Percentiles rank a stretch among this genome's conserved stretches.
Evolutionary conservation across 2,888 invertebrate genomes (phyloP).

Genomic region (Lamproptera curius): DNA sequence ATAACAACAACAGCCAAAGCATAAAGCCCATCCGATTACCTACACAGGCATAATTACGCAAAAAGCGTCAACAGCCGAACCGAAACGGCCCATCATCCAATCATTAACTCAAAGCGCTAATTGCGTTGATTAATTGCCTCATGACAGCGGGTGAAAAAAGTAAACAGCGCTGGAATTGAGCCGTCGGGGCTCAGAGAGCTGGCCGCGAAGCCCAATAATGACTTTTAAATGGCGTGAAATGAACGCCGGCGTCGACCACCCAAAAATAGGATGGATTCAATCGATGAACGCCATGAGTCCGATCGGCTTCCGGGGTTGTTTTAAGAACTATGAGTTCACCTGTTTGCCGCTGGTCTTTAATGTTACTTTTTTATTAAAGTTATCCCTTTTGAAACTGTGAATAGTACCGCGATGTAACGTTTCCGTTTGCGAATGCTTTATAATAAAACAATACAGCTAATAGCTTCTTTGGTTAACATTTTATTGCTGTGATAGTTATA

Average conservation of each 20-base stretch:
- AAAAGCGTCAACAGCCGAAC: slow-evolving; percentile 63
- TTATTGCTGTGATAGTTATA: no score
- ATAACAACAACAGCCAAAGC: no score
- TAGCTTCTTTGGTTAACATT: no score
- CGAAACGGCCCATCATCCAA: slow-evolving; percentile 24
- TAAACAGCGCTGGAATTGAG: slow-evolving; percentile 12
- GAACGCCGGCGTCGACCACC: slow-evolving; percentile 59
- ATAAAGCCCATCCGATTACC: no score
- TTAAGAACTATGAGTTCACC: no score
- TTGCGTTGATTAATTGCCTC: slow-evolving; percentile 7
- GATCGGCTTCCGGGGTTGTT: background rate
- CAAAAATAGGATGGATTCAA: slow-evolving; percentile 44
- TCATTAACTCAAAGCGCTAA: background rate
- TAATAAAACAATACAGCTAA: no score
- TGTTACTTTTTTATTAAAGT: no score
- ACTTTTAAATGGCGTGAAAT: slow-evolving; percentile 64
- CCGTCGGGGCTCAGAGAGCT: background rate
- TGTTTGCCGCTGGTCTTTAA: slow-evolving; percentile 11
- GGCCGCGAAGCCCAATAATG: slow-evolving; percentile 31
- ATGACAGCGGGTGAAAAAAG: slow-evolving; percentile 6
- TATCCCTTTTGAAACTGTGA: no score
- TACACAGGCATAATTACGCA: no score
- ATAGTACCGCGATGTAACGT: no score
- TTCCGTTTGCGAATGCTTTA: no score
- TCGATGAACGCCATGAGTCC: slow-evolving; percentile 11